These are phyloP conservation scores for Xyliphius kryptos DNA, from an alignment of 2,113 vertebrate species.

Conservation along the genomic window DNA sequence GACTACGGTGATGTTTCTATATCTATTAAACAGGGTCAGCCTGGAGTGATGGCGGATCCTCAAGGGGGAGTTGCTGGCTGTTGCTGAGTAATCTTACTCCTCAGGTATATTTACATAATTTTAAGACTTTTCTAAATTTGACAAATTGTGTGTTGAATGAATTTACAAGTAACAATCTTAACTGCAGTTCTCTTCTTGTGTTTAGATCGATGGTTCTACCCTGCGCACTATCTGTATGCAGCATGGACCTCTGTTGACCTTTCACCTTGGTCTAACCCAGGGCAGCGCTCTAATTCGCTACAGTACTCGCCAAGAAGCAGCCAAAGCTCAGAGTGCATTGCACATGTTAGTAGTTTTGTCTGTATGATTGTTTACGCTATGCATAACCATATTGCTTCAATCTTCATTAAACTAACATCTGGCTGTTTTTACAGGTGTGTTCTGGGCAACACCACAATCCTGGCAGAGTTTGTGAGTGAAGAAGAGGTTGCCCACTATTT, in stretches of 20 bases:
- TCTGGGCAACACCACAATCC: constrained; percentile 98
- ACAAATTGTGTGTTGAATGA: too few relatives aligned
- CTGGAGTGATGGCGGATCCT: constrained; percentile 90
- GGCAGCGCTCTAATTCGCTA: constrained; percentile 98
- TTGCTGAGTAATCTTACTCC: constrained; percentile 99
- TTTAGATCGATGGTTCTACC: constrained; percentile 94
- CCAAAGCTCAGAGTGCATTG: constrained; percentile 97
- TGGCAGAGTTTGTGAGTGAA: constrained; percentile 97
- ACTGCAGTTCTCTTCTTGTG: too few relatives aligned
- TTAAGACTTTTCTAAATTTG: not conserved
- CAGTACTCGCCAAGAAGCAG: constrained; percentile 93
- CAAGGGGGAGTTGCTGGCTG: constrained; percentile 96
- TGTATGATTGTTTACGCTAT: too few relatives aligned
- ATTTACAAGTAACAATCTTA: too few relatives aligned
- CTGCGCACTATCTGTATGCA: constrained; percentile 99
- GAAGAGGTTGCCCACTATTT: constrained; percentile 97
- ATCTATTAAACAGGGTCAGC: too few relatives aligned
- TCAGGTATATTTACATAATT: constrained; percentile 73
- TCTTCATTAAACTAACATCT: too few relatives aligned
- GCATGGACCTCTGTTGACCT: constrained; percentile 98
- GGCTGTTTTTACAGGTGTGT: constrained; percentile 77
- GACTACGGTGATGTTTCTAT: too few relatives aligned
- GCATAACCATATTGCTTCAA: too few relatives aligned
- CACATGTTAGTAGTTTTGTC: constrained; percentile 87
- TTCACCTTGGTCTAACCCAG: constrained; percentile 98